Percentiles rank a stretch among this genome's conserved stretches.
Evolutionary conservation across 2,113 vertebrate genomes (phyloP).

Genomic region (Aspidoscelis tigris): DNA sequence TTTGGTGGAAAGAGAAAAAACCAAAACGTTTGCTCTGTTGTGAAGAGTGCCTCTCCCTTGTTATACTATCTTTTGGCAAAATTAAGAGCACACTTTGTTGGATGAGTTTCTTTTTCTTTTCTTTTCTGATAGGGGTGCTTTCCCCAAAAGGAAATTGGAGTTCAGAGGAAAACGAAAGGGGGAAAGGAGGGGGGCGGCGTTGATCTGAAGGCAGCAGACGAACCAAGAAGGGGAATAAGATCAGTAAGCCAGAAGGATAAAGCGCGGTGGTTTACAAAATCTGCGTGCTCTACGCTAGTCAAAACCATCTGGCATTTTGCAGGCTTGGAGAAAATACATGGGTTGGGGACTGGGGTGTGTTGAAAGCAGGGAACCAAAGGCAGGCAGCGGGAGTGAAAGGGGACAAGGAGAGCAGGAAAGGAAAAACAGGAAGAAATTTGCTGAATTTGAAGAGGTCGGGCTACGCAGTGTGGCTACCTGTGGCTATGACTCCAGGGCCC

Average conservation of each 20-base stretch:
- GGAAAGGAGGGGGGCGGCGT: neutral
- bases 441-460: no score
- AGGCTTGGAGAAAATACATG: neutral
- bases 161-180: neutral
- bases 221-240: neutral
- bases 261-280: neutral
- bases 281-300: neutral
- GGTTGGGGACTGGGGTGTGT: neutral
- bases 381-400: neutral
- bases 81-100: slow-evolving; percentile 33
- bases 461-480: no score
- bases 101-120: neutral
- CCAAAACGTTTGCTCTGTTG: slow-evolving; percentile 46
- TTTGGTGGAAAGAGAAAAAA: slow-evolving; percentile 42
- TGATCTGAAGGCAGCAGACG: neutral
- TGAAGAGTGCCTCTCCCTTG: slow-evolving; percentile 26
- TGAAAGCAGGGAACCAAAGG: neutral
- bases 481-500: no score
- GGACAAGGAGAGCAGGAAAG: neutral
- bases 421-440: neutral
- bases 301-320: neutral
- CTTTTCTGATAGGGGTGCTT: neutral
- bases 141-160: neutral
- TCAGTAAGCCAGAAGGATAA: neutral
- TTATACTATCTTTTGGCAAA: slow-evolving; percentile 31